phyloP scores from a whole-genome alignment of 2,113 vertebrate species.

The Myotis brandtii region DNA sequence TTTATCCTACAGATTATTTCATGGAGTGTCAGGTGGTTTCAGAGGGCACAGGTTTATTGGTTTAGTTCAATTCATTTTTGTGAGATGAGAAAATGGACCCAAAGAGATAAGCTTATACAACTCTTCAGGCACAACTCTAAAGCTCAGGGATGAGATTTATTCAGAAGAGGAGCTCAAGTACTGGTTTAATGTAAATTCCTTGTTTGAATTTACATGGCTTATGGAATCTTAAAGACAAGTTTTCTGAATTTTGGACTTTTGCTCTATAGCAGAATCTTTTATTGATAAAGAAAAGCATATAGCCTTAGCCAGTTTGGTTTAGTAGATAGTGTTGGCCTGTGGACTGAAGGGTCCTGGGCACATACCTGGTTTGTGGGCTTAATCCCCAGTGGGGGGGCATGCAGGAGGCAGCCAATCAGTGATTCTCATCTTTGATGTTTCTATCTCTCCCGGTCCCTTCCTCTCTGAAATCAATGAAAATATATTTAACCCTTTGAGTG shows the following conservation, averaged over 20 bases:
- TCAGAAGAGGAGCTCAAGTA: background rate
- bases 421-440: too few relatives aligned
- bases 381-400: too few relatives aligned
- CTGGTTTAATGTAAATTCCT: background rate
- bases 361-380: too few relatives aligned
- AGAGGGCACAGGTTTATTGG: background rate
- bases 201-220: background rate
- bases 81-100: constrained; percentile 9
- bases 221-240: background rate
- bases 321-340: too few relatives aligned
- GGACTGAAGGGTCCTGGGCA: too few relatives aligned
- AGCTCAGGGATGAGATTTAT: background rate
- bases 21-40: background rate
- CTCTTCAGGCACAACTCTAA: background rate
- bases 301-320: too few relatives aligned
- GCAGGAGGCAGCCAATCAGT: too few relatives aligned
- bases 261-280: background rate
- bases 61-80: background rate
- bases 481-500: too few relatives aligned
- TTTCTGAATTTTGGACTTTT: background rate
- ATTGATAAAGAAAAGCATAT: background rate
- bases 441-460: too few relatives aligned
- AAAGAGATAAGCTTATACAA: background rate
- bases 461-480: too few relatives aligned
- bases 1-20: background rate